Conservation (phyloP, 2,113 vertebrate species). For the Rhombomys opimus region DNA sequence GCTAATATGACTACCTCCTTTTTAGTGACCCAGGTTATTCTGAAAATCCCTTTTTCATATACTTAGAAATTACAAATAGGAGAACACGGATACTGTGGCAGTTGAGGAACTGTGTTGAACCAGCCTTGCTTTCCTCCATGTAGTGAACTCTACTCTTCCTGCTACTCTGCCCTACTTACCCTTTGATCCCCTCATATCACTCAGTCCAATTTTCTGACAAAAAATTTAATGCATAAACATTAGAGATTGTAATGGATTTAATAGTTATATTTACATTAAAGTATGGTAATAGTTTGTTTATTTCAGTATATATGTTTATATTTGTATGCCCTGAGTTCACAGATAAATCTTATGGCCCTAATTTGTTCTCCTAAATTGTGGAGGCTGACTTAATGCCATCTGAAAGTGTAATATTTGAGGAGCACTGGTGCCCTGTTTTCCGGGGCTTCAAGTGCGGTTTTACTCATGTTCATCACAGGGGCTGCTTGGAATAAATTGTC, state of each 20-base stretch:
- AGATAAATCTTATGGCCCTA: background rate
- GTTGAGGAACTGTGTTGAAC: background rate
- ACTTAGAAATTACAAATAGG: background rate
- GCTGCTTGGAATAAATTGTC: background rate
- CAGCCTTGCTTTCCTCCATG: background rate
- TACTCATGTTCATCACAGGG: background rate
- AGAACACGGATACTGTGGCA: background rate
- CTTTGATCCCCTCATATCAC: background rate
- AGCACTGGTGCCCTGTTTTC: background rate
- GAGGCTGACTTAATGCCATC: background rate
- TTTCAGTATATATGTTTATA: background rate
- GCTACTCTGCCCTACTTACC: background rate
- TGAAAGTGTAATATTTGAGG: conserved; percentile 24
- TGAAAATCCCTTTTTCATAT: conserved; percentile 1
- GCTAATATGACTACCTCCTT: background rate
- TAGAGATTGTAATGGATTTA: background rate
- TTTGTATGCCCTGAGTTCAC: conserved; percentile 17
- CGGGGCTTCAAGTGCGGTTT: background rate
- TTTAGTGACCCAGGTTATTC: background rate
- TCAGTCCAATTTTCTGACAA: background rate
- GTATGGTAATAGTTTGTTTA: conserved; percentile 12
- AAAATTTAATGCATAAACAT: background rate
- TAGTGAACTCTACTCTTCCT: background rate
- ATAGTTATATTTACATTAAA: conserved; percentile 19
- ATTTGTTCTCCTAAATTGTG: background rate